Evolutionary conservation across 2,888 invertebrate species (phyloP).

Genomic region (Altica lythri): DNA sequence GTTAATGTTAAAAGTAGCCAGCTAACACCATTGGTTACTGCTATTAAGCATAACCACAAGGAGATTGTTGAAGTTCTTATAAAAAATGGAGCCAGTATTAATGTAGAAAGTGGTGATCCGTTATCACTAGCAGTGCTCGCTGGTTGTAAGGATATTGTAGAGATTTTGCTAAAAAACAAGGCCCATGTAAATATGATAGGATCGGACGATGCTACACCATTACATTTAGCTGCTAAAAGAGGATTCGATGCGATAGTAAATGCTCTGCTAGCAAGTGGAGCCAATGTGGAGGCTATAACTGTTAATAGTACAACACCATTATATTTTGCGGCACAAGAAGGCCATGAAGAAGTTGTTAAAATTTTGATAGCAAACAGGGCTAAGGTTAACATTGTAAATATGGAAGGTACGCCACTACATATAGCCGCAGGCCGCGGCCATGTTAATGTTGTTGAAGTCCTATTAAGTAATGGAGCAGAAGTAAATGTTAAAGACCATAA

Average conservation of each 20-base stretch:
- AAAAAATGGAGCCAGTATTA: conserved; percentile 39
- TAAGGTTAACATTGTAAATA: background rate
- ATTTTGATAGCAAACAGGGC: background rate
- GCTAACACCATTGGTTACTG: background rate
- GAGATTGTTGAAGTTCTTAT: conserved; percentile 49
- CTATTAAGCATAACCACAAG: background rate
- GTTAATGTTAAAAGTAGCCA: background rate
- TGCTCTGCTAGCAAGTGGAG: background rate
- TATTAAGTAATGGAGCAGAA: conserved; percentile 56
- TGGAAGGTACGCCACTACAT: conserved; percentile 59
- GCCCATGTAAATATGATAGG: conserved; percentile 39
- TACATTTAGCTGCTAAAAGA: background rate
- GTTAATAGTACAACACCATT: background rate
- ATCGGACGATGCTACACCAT: background rate
- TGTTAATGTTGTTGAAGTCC: conserved; percentile 53
- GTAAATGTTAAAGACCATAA: background rate
- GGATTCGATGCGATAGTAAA: background rate
- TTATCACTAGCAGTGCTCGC: background rate
- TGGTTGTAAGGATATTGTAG: background rate
- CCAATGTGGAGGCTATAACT: background rate
- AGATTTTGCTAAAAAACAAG: conserved; percentile 12
- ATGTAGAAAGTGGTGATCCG: background rate
- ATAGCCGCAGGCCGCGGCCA: conserved; percentile 63
- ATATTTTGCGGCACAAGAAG: background rate
- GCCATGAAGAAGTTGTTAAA: background rate